phyloP scores from a whole-genome alignment of 2,888 invertebrate species.

The Oxyscelio sp. region DNA sequence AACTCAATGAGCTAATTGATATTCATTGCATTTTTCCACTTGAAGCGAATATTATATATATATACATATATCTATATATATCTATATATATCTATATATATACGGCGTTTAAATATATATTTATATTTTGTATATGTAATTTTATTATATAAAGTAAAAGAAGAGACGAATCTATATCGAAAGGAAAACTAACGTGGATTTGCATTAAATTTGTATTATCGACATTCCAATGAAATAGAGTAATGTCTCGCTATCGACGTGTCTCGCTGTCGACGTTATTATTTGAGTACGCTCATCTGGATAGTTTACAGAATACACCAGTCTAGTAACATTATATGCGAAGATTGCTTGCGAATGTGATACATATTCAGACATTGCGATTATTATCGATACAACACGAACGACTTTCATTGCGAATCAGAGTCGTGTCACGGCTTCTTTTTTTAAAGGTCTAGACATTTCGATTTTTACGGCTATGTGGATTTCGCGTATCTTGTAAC shows the following conservation, averaged over 20 bases:
- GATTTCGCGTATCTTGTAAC: constrained; percentile 20
- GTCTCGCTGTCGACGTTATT: constrained; percentile 1
- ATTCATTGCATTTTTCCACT: constrained; percentile 59
- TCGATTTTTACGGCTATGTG: constrained; percentile 12
- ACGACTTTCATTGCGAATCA: constrained; percentile 14
- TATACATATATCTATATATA: too few species aligned
- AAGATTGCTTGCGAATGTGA: constrained; percentile 41
- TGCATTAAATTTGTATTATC: constrained; percentile 18
- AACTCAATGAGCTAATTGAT: constrained; percentile 52
- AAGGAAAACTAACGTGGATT: background rate
- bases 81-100: too few species aligned
- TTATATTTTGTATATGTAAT: constrained; percentile 63
- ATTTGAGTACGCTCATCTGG: constrained; percentile 41
- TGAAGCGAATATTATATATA: constrained; percentile 43
- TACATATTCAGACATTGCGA: constrained; percentile 7
- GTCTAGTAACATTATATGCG: constrained; percentile 41
- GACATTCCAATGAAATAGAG: constrained; percentile 15
- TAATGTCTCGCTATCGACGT: constrained; percentile 23
- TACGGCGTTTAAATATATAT: constrained; percentile 59
- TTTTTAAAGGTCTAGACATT: constrained; percentile 36
- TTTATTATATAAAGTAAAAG: constrained; percentile 23
- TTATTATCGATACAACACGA: constrained; percentile 9
- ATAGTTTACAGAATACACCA: constrained; percentile 52
- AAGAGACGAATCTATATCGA: background rate
- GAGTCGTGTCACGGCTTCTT: constrained; percentile 13